A percentile compares a stretch with the other conserved stretches of the same genome.
These are phyloP conservation scores for Psylliodes chrysocephalus DNA, from an alignment of 2,888 invertebrate genomes.

Conservation along the genomic window DNA sequence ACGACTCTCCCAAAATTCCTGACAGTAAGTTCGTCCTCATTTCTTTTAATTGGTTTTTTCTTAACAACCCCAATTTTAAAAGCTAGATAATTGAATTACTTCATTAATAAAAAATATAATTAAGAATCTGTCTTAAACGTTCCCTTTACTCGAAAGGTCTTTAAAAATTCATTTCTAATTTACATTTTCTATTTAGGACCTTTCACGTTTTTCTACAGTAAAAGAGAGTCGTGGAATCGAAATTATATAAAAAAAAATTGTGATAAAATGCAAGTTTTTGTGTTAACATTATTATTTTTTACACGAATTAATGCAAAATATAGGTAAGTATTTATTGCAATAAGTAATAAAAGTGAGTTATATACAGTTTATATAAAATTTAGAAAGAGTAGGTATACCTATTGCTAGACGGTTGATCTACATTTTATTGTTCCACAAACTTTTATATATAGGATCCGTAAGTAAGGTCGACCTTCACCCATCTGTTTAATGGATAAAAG, in stretches of 20 bases:
- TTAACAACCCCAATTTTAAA: too few species aligned
- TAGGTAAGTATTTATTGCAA: neutral
- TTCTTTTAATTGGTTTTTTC: too few species aligned
- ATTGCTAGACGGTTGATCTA: too few species aligned
- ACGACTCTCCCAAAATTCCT: too few species aligned
- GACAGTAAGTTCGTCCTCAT: too few species aligned
- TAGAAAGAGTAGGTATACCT: too few species aligned
- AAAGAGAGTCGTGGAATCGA: neutral
- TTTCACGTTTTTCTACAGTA: neutral
- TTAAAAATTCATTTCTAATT: neutral
- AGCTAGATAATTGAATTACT: too few species aligned
- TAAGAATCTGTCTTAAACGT: neutral
- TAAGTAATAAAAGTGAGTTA: neutral
- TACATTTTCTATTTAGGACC: neutral
- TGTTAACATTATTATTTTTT: neutral
- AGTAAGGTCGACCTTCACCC: too few species aligned
- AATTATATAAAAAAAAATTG: neutral
- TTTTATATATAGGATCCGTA: too few species aligned
- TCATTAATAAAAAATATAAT: neutral
- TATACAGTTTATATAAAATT: neutral
- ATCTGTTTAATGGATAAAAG: neutral
- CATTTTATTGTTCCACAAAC: too few species aligned
- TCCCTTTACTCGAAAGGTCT: neutral
- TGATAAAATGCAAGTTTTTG: neutral
- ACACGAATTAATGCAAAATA: neutral